phyloP scores from a whole-genome alignment of 2,888 invertebrate species.

The Acanthosepion esculentum region DNA sequence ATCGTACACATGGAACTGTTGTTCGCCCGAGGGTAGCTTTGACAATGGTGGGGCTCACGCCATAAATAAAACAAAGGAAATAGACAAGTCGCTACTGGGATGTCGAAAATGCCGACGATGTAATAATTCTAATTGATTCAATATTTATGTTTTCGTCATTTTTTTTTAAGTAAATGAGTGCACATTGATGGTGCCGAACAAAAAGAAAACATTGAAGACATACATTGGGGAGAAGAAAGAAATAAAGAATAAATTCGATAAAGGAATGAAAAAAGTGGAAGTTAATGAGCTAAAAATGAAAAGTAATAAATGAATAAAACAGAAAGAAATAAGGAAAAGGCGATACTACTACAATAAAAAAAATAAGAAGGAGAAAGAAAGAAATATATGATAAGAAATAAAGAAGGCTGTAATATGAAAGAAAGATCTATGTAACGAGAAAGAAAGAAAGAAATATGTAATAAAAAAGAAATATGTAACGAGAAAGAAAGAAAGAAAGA shows the following conservation, averaged over 20 bases:
- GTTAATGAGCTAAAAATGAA: too few relatives aligned
- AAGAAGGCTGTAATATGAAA: too few relatives aligned
- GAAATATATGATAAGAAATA: too few relatives aligned
- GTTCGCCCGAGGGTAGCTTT: neutral
- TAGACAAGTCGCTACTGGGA: neutral
- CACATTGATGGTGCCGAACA: neutral
- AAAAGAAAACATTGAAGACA: neutral
- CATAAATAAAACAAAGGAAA: conserved; percentile 13
- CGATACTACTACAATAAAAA: too few relatives aligned
- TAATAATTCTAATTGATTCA: conserved; percentile 6
- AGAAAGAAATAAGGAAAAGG: too few relatives aligned
- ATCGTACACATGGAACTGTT: neutral
- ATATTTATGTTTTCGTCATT: neutral
- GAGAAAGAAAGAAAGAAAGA: too few relatives aligned
- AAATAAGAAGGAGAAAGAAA: too few relatives aligned
- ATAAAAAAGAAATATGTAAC: too few relatives aligned
- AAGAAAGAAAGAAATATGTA: too few relatives aligned
- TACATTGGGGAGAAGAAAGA: neutral
- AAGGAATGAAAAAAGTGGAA: too few relatives aligned
- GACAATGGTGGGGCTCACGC: neutral
- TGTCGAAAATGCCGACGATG: neutral
- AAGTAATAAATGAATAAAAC: neutral
- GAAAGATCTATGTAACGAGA: too few relatives aligned
- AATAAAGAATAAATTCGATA: neutral
- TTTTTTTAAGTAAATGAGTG: neutral